Evolutionary conservation across 2,888 invertebrate genomes (phyloP).

Genomic region (Athalia cordata): DNA sequence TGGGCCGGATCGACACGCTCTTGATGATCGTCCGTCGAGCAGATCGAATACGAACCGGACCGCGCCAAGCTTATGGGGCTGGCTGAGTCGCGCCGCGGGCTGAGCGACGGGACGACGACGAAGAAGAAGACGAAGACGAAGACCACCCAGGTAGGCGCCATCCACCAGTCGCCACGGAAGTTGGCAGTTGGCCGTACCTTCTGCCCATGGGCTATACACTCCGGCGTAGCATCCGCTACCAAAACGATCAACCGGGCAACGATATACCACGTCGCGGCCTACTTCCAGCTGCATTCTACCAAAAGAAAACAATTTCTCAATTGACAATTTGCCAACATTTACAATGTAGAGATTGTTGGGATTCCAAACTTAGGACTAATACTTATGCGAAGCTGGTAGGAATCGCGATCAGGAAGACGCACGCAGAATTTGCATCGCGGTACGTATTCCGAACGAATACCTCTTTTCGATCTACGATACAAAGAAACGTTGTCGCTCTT

Average conservation of each 20-base stretch:
- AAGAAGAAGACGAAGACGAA: not conserved
- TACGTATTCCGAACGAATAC: too few species aligned
- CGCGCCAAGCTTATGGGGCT: not conserved
- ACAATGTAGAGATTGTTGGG: not conserved
- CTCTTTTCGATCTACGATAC: too few species aligned
- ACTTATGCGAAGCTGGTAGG: not conserved
- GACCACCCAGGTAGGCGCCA: slow-evolving; percentile 43
- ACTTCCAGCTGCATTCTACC: slow-evolving; percentile 1
- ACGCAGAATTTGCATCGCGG: too few species aligned
- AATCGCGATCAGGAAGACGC: too few species aligned
- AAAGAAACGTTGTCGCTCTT: not conserved
- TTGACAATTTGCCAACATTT: slow-evolving; percentile 34
- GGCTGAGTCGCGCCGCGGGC: slow-evolving; percentile 23
- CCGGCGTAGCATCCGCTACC: slow-evolving; percentile 25
- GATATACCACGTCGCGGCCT: slow-evolving; percentile 30
- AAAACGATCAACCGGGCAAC: not conserved
- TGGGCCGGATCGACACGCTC: slow-evolving; percentile 40
- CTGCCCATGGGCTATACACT: slow-evolving; percentile 3
- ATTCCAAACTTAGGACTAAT: not conserved
- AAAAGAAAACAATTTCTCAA: not conserved
- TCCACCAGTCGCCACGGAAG: slow-evolving; percentile 42
- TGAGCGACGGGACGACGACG: slow-evolving; percentile 9
- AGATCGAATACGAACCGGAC: slow-evolving; percentile 37
- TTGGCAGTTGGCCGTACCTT: slow-evolving; percentile 29
- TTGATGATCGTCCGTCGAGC: slow-evolving; percentile 39